A percentile compares a stretch with the other conserved stretches of the same genome.
Evolutionary conservation across 2,888 invertebrate species (phyloP).

Genomic region (Marasmarcha lunaedactyla): DNA sequence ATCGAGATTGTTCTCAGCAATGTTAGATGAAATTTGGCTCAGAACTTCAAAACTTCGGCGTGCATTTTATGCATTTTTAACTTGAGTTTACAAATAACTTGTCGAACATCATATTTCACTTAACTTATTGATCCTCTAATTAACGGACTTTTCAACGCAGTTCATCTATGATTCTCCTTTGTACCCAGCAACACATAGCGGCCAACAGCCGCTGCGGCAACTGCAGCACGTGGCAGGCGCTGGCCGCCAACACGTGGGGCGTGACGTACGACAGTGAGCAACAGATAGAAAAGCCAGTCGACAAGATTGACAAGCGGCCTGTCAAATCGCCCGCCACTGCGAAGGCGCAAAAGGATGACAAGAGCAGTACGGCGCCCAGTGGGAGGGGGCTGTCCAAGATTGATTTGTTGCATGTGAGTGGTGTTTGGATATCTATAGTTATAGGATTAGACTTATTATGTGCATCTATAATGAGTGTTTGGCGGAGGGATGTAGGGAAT

Average conservation of each 20-base stretch:
- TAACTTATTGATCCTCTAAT: too few relatives aligned
- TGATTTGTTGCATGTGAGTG: slow-evolving; percentile 36
- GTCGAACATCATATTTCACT: too few relatives aligned
- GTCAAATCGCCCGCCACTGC: neutral
- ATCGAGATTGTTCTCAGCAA: too few relatives aligned
- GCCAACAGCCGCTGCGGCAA: slow-evolving; percentile 49
- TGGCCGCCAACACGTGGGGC: slow-evolving; percentile 71
- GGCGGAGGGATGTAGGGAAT: too few relatives aligned
- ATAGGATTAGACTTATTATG: too few relatives aligned
- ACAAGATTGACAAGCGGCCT: slow-evolving; percentile 9
- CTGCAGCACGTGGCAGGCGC: slow-evolving; percentile 60
- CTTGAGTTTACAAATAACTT: too few relatives aligned
- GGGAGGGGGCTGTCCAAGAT: slow-evolving; percentile 33
- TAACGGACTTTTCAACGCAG: too few relatives aligned
- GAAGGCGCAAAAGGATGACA: slow-evolving; percentile 9
- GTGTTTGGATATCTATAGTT: neutral
- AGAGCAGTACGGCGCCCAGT: slow-evolving; percentile 15
- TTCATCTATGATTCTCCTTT: too few relatives aligned
- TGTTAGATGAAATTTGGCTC: too few relatives aligned
- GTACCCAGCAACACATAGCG: slow-evolving; percentile 51
- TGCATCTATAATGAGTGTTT: too few relatives aligned
- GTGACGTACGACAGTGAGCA: slow-evolving; percentile 38
- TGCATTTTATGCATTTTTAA: too few relatives aligned
- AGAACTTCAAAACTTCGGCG: too few relatives aligned
- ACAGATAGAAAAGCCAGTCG: slow-evolving; percentile 15